Evolutionary conservation across 1,140 invertebrate species (phyloP), one percentile per base, ranked within the genome.

Genomic region (Heliconius melpomene): DNA sequence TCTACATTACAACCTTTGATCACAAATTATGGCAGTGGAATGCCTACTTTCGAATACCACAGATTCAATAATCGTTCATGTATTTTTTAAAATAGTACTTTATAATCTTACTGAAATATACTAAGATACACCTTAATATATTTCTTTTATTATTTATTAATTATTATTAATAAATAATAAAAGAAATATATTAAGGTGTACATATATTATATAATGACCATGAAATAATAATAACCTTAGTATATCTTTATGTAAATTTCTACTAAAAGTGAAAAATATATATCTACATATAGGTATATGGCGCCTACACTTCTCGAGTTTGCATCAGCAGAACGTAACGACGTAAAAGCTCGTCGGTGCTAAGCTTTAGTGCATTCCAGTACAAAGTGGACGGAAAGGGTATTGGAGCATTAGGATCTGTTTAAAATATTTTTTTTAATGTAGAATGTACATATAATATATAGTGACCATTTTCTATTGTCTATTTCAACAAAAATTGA

Each of bases 271-370:
- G 26, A 18, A 29, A 29, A 66, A 29, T 26, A 66, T 7, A 20
- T 52, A 52, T 7, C 6, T 52, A 18, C 32, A 36, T 36, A 36
- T 36, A 36, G 32, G 32, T 46, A 26, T 38, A 29, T 52, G 79
- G 82, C 82, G 82, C 79, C 82, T 54, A 71, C 38, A 46, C 36
- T 75, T 60, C 82, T 81, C 66, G 74, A 80, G 78, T 80, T 77
- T 80, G 79, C 81, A 78, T 80, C 78, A 76, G 75, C 60, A 73
- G 74, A 78, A 82, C 80, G 54, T 40, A 74, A 75, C 11, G 60
- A 66, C 60, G 60, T 79, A 75, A 75, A 75, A 78, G 72, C 70
- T 57, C 75, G 13, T 26, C 73, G 8, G 11, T 11, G 60, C 26
- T 66, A 11, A 66, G 57, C n/a, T 60, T 60, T 60, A 60, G n/a